phyloP scores from a whole-genome alignment of 1,140 invertebrate species.

The Scaptomyza montana region DNA sequence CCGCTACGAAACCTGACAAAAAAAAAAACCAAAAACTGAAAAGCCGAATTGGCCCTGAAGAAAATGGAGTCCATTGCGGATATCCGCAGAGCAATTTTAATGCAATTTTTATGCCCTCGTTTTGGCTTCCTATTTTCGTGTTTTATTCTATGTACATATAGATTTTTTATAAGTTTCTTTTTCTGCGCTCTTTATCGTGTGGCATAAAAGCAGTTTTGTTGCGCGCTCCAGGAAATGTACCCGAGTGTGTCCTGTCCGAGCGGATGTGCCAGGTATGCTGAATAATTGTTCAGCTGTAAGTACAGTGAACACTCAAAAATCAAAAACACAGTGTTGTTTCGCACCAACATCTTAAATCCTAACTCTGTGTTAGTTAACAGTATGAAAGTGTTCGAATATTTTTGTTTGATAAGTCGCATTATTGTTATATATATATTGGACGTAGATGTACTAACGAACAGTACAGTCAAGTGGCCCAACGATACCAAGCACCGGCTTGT shows the following conservation, averaged over 20 bases:
- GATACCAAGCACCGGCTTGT: no score
- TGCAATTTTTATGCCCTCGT: constrained; percentile 79
- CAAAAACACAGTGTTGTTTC: neutral
- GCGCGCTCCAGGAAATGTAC: constrained; percentile 23
- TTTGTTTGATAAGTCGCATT: no score
- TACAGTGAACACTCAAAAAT: neutral
- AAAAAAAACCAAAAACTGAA: neutral
- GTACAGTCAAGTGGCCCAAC: no score
- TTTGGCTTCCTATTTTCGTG: constrained; percentile 68
- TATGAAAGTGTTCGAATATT: no score
- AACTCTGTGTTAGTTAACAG: no score
- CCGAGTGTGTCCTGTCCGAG: constrained; percentile 30
- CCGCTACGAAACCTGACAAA: constrained; percentile 29
- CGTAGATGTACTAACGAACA: no score
- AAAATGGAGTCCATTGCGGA: constrained; percentile 64
- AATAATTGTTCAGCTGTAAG: neutral
- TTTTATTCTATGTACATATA: constrained; percentile 31
- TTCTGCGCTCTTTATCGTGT: constrained; percentile 45
- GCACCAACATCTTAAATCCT: neutral
- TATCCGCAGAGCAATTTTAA: constrained; percentile 77
- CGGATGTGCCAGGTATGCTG: constrained; percentile 26
- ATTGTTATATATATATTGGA: no score
- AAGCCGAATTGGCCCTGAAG: constrained; percentile 12
- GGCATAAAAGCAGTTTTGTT: constrained; percentile 53
- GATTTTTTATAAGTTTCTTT: constrained; percentile 2